Conservation (phyloP, 2,888 invertebrate species). For the Ecliptopera silaceata region DNA sequence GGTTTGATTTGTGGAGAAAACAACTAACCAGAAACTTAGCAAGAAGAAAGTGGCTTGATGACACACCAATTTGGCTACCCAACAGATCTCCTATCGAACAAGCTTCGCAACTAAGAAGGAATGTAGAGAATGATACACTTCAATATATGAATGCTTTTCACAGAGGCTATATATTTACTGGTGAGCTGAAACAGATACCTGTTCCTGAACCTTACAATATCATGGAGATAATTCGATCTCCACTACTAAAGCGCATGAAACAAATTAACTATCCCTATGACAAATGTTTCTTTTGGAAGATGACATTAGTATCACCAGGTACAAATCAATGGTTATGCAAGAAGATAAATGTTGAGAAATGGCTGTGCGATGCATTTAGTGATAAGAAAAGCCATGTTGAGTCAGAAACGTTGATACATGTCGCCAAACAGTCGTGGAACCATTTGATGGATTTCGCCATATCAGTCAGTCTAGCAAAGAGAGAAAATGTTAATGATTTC, state of each 20-base stretch:
- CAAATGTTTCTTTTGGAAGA: slow-evolving; percentile 84
- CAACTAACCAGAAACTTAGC: slow-evolving; percentile 62
- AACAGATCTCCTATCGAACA: slow-evolving; percentile 63
- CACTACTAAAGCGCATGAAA: slow-evolving; percentile 73
- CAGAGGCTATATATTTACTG: slow-evolving; percentile 67
- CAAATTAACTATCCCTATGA: slow-evolving; percentile 71
- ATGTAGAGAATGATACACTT: slow-evolving; percentile 59
- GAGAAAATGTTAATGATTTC: slow-evolving; percentile 40
- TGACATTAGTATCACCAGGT: slow-evolving; percentile 83
- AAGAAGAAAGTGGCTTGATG: slow-evolving; percentile 64
- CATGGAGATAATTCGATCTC: slow-evolving; percentile 73
- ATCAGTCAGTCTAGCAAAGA: slow-evolving; percentile 65
- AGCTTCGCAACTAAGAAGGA: slow-evolving; percentile 56
- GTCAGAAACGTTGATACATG: slow-evolving; percentile 63
- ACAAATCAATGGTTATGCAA: slow-evolving; percentile 66
- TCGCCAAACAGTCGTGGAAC: slow-evolving; percentile 74
- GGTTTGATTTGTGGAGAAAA: slow-evolving; percentile 66
- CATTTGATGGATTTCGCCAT: slow-evolving; percentile 75
- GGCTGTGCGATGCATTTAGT: slow-evolving; percentile 73
- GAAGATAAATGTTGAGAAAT: slow-evolving; percentile 73
- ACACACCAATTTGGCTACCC: slow-evolving; percentile 75
- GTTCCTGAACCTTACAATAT: slow-evolving; percentile 64
- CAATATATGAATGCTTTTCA: slow-evolving; percentile 70
- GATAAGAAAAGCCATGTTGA: slow-evolving; percentile 62
- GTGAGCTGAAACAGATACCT: slow-evolving; percentile 59